Conservation (phyloP, 2,113 vertebrate genomes). For the Halichoeres trimaculatus region DNA sequence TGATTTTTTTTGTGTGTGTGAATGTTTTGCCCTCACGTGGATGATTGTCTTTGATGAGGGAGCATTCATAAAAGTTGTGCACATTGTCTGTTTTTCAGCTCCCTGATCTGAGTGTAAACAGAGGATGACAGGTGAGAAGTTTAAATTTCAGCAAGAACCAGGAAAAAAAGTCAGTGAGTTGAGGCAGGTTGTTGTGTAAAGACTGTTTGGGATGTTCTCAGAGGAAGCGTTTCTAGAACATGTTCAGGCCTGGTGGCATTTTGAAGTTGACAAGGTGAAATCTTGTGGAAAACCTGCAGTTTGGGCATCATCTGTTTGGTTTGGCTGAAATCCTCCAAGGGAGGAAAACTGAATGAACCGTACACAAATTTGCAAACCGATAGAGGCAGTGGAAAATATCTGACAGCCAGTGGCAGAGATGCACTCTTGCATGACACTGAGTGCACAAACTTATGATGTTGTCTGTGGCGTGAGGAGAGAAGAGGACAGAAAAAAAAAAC, state of each 20-base stretch:
- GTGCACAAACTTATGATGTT: background rate
- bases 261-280: conserved; percentile 37
- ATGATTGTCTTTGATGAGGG: conserved; percentile 18
- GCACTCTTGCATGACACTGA: background rate
- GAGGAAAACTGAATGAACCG: conserved; percentile 28
- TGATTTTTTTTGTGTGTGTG: background rate
- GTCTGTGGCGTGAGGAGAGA: conserved; percentile 4
- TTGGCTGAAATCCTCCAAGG: background rate
- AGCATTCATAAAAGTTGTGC: background rate
- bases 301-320: conserved; percentile 46
- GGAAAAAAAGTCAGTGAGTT: background rate
- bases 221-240: conserved; percentile 14
- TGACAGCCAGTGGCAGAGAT: conserved; percentile 30
- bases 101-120: background rate
- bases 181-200: background rate
- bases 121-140: conserved; percentile 14
- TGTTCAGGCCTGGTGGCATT: conserved; percentile 1
- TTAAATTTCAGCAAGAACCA: conserved; percentile 25
- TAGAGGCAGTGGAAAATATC: conserved; percentile 34
- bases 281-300: conserved; percentile 44
- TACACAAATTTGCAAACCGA: conserved; percentile 26
- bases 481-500: background rate
- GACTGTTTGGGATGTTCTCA: conserved; percentile 6
- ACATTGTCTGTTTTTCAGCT: conserved; percentile 9
- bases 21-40: conserved; percentile 33